phyloP scores from a whole-genome alignment of 2,888 invertebrate genomes.

The Sabatieria punctata region DNA sequence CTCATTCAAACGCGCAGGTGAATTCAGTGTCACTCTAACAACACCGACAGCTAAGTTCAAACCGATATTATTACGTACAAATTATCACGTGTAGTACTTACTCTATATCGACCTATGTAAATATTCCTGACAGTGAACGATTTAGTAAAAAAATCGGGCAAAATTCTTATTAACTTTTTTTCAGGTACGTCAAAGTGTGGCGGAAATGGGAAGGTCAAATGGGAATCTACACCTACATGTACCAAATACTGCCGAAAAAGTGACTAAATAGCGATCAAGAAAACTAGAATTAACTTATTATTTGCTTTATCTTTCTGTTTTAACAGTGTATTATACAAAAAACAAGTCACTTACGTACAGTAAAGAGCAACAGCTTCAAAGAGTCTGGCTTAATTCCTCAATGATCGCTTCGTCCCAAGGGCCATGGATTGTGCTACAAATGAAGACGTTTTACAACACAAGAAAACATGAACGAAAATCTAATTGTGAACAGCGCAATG shows the following conservation, averaged over 20 bases:
- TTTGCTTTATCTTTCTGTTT: too few relatives aligned
- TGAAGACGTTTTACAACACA: slow-evolving; percentile 12
- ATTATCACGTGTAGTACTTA: too few relatives aligned
- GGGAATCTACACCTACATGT: slow-evolving; percentile 9
- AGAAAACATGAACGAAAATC: background rate
- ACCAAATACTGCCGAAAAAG: slow-evolving; percentile 1
- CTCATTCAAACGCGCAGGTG: too few relatives aligned
- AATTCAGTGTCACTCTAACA: too few relatives aligned
- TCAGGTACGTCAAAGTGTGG: slow-evolving; percentile 10
- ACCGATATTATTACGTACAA: too few relatives aligned
- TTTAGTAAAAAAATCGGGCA: background rate
- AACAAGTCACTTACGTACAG: too few relatives aligned
- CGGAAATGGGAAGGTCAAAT: slow-evolving; percentile 8
- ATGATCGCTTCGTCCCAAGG: slow-evolving; percentile 83
- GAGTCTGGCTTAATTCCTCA: background rate
- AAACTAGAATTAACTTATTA: too few relatives aligned
- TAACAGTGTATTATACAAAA: too few relatives aligned
- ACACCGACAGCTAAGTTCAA: too few relatives aligned
- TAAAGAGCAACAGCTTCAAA: background rate
- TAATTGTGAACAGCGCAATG: too few relatives aligned
- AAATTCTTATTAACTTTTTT: background rate
- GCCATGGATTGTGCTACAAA: slow-evolving; percentile 61
- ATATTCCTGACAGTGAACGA: background rate
- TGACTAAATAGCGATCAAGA: background rate
- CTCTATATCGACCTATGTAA: background rate